Evolutionary conservation across 2,888 invertebrate species (phyloP).

Genomic region (Gymnosoma rotundatum): DNA sequence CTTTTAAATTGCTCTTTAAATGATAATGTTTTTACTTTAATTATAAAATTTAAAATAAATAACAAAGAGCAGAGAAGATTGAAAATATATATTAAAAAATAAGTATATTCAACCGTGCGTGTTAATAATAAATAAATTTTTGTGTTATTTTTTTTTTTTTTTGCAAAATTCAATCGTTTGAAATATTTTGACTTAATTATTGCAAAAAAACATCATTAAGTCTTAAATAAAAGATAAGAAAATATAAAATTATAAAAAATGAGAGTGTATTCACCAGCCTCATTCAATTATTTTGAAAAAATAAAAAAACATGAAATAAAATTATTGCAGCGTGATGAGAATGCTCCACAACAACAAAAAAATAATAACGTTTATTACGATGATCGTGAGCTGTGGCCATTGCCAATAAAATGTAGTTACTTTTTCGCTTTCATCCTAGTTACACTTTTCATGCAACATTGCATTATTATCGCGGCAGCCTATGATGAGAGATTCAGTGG

Average conservation of each 20-base stretch:
- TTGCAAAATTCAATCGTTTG: conserved; percentile 20
- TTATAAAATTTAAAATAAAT: not conserved
- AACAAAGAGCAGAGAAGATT: not conserved
- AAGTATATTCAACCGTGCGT: conserved; percentile 47
- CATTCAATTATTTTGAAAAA: conserved; percentile 43
- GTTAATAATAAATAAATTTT: conserved; percentile 47
- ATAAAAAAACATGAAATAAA: conserved; percentile 52
- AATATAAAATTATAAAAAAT: conserved; percentile 49
- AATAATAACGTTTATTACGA: not conserved
- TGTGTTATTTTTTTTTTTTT: conserved; percentile 31
- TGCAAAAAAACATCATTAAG: not conserved
- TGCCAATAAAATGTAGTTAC: conserved; percentile 53
- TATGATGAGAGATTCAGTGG: conserved; percentile 35
- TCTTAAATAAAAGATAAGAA: conserved; percentile 14
- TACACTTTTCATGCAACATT: conserved; percentile 58
- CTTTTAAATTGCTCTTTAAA: conserved; percentile 23
- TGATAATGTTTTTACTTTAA: not conserved
- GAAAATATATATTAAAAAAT: not conserved
- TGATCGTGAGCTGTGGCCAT: conserved; percentile 47
- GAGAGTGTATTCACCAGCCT: conserved; percentile 61
- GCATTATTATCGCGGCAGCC: conserved; percentile 12
- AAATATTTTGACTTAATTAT: conserved; percentile 52
- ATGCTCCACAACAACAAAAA: conserved; percentile 9
- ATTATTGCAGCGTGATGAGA: conserved; percentile 45
- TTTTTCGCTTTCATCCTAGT: conserved; percentile 61